Base-by-base conservation (phyloP, 1,140 invertebrate genomes). In the Gonioctena quinquepunctata region DNA sequence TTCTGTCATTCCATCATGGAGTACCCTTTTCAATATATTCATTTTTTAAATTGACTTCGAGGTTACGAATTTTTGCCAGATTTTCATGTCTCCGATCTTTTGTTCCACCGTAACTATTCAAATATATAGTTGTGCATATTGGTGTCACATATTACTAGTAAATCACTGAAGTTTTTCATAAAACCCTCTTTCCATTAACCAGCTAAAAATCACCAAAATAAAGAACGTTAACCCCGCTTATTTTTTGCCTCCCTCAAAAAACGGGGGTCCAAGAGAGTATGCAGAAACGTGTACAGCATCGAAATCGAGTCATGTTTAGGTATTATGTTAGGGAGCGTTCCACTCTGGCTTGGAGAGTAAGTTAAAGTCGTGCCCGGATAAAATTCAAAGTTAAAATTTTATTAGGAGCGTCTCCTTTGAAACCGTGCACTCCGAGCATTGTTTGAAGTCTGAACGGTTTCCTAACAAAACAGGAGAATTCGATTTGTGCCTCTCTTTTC, bases 341-440 rank as follows among this genome's bases (percentile, higher is more conserved):
- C 33, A 42, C 16, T 42, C 13, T n/a, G 13, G 33, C 16, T 42
- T 11, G 11, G 11, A 42, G 33, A 42, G 33, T 42, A 13, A 42
- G 33, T 42, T 42, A 42, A 42, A n/a, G 33, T 42, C 33, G 33
- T n/a, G 33, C 33, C n/a, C 2, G 27, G 59, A 13, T 26, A 13
- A 27, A 61, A 61, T 61, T 61, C 28, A 18, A 61, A 26, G n/a
- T 61, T 61, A 2, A 61, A 61, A 61, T 61, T 33, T 22, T 21
- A 26, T 61, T 61, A 61, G n/a, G 27, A 28, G 18, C 2, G 25
- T 28, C 25, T 61, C 50, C 19, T 54, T 22, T 54, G 50, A 54
- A 22, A 22, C 18, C 11, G 6, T 11, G 6, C 18, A 22, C 18
- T 18, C 50, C 21, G 11, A 54, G 11, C 19, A 54, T 54, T 54